Base-by-base conservation (phyloP, 2,113 vertebrate genomes). In the Myocastor coypus region DNA sequence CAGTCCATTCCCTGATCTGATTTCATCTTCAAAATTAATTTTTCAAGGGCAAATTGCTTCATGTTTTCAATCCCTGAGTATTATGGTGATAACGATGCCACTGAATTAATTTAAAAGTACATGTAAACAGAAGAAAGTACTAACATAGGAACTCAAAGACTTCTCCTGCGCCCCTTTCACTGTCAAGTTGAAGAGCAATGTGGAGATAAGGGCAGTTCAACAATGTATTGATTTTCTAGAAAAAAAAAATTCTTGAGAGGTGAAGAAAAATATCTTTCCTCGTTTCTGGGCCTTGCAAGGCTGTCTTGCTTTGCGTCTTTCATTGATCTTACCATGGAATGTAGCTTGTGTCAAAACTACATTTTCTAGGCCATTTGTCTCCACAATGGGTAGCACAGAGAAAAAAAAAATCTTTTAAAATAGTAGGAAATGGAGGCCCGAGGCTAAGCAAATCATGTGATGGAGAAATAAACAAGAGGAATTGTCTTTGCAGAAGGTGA, bases 261-360 rank as follows among this genome's bases (percentile, higher is more conserved):
- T 28, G 2, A 96, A 59, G 26, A 83, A 86, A 96, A 91, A 83
- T 82, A 46, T 20, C 17, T 80, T 85, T 85, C 12, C 69, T 80
- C 30, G 46, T 59, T 57, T 96, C 50, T 83, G 52, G 32, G 9
- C 1, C 66, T 40, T 50, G 11, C 20, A 93, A 17, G 22, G 7
- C 34, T 6, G 63, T 50, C 12, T 40, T 85, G 3, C 34, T 91
- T 69, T 0, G 1, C 55, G 46, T 59, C 0, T 10, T 66, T 75
- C 64, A 85, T 55, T 84, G 83, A 91, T 83, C 20, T 42, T 3
- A n/a, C 4, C 9, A 24, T 64, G n/a, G 12, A 87, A 57, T 82
- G n/a, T 34, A 32, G 26, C 50, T 40, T 32, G 5, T 81, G n/a
- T 87, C 85, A 92, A 92, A 87, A 87, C 40, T 69, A 63, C 46